Base-by-base conservation (phyloP, 2,888 invertebrate genomes). In the Gisinianus flammeolus region DNA sequence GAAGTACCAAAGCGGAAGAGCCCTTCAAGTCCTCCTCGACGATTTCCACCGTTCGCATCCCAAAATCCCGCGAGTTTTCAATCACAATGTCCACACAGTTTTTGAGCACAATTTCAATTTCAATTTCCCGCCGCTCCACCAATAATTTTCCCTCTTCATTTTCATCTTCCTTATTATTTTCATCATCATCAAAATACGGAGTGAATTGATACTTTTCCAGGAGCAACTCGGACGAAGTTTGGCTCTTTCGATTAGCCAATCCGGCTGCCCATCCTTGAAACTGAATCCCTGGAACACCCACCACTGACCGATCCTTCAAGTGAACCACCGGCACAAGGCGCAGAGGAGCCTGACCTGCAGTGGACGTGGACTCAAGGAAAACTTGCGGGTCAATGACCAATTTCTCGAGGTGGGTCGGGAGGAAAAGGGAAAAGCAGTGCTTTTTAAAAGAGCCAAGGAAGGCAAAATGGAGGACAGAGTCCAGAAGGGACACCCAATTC, bases 401-500 rank as follows among this genome's bases (percentile, higher is more conserved):
- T 84, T 92, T 91, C 86, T 94, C 94, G 79, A 98, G 90, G 79
- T 96, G 90, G 35, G 96, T 96, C 0, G 97, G 97, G 82, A 98
- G 88, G 87, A 93, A 93, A n/a, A 98, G 89, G 86, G 94, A 93
- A n/a, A n/a, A n/a, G n/a, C n/a, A n/a, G n/a, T n/a, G n/a, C 67
- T 93, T 90, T 31, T 92, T 90, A 83, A 91, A 91, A 74, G 93
- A 92, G 6, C 16, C 8, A 81, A 97, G 88, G 85, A 97, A 93
- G 73, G 92, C 91, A 87, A 96, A 95, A 88, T 98, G 98, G 68
- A 98, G 90, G 93, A 98, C 95, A 0, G 96, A 96, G 87, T 98
- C 98, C 88, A 98, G 92, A 88, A 93, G 98, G 67, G 96, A 92
- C 78, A 98, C 92, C 97, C 98, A 98, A 88, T 97, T 94, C 83